A percentile compares a stretch with the other conserved stretches of the same genome.
phyloP scores from a whole-genome alignment of 2,113 vertebrate genomes.

The Silurus meridionalis region DNA sequence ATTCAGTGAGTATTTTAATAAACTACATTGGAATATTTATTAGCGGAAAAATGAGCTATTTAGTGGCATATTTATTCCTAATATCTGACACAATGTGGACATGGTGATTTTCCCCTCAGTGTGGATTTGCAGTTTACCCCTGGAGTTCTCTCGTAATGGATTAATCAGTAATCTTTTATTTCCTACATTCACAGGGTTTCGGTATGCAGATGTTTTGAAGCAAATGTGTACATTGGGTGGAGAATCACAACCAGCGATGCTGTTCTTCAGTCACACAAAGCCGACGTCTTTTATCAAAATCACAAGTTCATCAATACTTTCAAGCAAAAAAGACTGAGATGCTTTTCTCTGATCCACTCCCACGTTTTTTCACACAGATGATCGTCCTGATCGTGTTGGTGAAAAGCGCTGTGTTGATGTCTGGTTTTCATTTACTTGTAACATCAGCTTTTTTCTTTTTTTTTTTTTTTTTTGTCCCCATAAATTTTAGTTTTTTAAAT shows the following conservation, averaged over 20 bases:
- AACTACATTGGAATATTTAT: neutral
- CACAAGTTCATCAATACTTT: constrained; percentile 35
- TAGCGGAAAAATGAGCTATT: neutral
- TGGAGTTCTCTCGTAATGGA: neutral
- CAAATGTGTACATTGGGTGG: constrained; percentile 22
- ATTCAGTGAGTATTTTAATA: constrained; percentile 81
- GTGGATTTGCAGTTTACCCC: neutral
- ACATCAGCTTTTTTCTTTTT: constrained; percentile 10
- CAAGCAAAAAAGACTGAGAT: constrained; percentile 6
- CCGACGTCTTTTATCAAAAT: constrained; percentile 38
- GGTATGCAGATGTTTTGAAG: constrained; percentile 59
- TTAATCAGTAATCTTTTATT: neutral
- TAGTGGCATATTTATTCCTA: neutral
- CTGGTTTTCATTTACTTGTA: neutral
- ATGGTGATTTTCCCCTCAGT: too few species aligned
- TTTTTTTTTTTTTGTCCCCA: neutral
- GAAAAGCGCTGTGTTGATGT: neutral
- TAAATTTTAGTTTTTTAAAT: constrained; percentile 8
- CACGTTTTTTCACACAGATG: neutral
- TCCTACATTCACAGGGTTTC: constrained; percentile 42
- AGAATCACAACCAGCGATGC: constrained; percentile 44
- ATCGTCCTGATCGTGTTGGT: constrained; percentile 6
- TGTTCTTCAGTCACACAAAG: constrained; percentile 26
- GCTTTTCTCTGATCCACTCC: constrained; percentile 19
- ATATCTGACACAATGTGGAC: neutral